Conservation (phyloP, 1,140 invertebrate species). For the Lucilia sericata region DNA sequence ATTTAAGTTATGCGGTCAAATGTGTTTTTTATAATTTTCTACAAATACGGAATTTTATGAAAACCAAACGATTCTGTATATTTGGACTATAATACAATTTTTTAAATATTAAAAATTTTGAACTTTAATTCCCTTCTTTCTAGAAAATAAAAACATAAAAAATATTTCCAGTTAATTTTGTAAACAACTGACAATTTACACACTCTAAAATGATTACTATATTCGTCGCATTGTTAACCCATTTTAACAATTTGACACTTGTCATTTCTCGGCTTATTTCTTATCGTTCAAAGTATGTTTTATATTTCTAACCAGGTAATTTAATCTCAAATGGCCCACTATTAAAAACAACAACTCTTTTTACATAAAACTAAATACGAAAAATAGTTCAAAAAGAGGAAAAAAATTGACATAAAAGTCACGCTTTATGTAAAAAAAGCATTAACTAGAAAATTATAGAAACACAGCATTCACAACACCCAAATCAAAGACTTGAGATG, state of each 20-base stretch:
- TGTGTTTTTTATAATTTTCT: too few species aligned
- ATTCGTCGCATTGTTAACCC: neutral
- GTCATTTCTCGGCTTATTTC: neutral
- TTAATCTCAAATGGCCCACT: constrained; percentile 3
- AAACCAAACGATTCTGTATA: too few species aligned
- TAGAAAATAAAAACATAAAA: too few species aligned
- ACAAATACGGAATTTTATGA: too few species aligned
- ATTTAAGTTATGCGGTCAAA: too few species aligned
- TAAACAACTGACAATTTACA: neutral
- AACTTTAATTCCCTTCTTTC: too few species aligned
- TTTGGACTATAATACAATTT: too few species aligned
- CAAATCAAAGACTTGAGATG: neutral
- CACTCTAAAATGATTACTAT: neutral
- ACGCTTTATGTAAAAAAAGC: neutral
- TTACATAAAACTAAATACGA: too few species aligned
- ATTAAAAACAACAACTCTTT: neutral
- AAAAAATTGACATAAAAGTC: constrained; percentile 23
- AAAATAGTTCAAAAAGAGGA: neutral
- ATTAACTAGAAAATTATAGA: neutral
- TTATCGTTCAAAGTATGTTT: neutral
- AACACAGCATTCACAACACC: too few species aligned
- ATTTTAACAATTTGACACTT: constrained; percentile 13
- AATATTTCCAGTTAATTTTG: too few species aligned
- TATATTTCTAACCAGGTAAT: neutral
- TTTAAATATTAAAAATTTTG: too few species aligned